These are phyloP conservation scores for Catalaphyllia jardinei DNA, from an alignment of 64 coral and sea anemone genomes.

Conservation along the genomic window DNA sequence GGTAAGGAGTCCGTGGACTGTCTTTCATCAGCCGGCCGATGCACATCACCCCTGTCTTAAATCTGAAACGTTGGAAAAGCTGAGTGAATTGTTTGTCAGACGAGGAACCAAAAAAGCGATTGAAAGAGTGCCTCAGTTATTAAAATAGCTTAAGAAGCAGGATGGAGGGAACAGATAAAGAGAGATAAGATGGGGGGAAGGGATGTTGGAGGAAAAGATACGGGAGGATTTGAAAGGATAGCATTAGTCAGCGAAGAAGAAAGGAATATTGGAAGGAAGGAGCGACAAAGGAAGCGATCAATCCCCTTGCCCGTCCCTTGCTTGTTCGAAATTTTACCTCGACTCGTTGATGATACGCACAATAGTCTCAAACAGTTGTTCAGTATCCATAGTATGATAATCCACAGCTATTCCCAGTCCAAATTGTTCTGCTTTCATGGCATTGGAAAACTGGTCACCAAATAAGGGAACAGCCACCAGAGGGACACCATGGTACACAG, in stretches of 20 bases:
- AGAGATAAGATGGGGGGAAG: too few species aligned
- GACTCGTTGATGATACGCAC: slow-evolving; percentile 12
- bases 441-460: slow-evolving; percentile 37
- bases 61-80: background rate
- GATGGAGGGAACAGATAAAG: too few species aligned
- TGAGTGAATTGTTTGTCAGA: too few species aligned
- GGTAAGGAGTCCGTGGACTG: background rate
- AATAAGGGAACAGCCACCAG: slow-evolving; percentile 42
- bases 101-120: too few species aligned
- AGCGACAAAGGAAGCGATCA: too few species aligned
- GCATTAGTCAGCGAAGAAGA: too few species aligned
- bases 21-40: slow-evolving; percentile 39
- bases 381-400: background rate
- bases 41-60: background rate
- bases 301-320: too few species aligned
- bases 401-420: slow-evolving; percentile 3
- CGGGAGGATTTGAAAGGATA: too few species aligned
- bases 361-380: background rate
- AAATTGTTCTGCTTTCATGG: background rate
- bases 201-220: too few species aligned
- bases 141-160: too few species aligned
- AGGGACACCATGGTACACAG: slow-evolving; percentile 42
- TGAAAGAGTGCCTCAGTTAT: too few species aligned
- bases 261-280: too few species aligned
- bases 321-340: background rate